Evolutionary conservation across 2,113 vertebrate species (phyloP), one percentile per base, ranked within the genome.

Genomic region (Noctilio leporinus): DNA sequence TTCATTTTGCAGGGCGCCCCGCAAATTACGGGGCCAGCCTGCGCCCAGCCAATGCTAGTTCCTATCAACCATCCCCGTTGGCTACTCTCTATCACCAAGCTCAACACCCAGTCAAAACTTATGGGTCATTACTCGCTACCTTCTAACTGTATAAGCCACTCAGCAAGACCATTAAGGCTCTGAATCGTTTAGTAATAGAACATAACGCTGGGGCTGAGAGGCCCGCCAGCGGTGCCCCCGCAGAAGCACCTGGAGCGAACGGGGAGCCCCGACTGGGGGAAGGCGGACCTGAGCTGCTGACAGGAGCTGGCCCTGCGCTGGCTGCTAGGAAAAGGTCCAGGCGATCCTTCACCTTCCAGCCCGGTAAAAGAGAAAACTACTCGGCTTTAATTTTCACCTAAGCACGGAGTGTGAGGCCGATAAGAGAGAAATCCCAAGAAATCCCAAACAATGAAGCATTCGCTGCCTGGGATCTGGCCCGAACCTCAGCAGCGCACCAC

Each of bases 61-160:
- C n/a, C 38, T 33, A 33, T 55, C 19, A 2, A 20, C 55, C 8
- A 10, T 16, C n/a, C 33, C 11, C 17, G 6, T 9, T 43, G 51
- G n/a, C n/a, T 67, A 72, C 38, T 55, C 89, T 73, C 64, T 76
- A 89, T 82, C 72, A 65, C 59, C 55, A 70, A 86, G 51, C 67
- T 93, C 91, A 51, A 51, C 35, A 81, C 8, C 6, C 7, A 65
- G 28, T 64, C 45, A 14, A 53, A 70, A 84, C 53, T 53, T 62
- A 24, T 0, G 11, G 38, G 22, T 49, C 75, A 28, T 65, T 38
- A 57, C 80, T 82, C 55, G 82, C 72, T 30, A 81, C 72, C 49
- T 69, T 62, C 82, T 78, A 73, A 83, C 16, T 59, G 11, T 38
- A 49, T 24, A 65, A 72, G 72, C 38, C 19, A 28, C 47, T n/a